Evolutionary conservation across 2,797 vertebrate species (phyloP).

Genomic region (Liparis tanakae): DNA sequence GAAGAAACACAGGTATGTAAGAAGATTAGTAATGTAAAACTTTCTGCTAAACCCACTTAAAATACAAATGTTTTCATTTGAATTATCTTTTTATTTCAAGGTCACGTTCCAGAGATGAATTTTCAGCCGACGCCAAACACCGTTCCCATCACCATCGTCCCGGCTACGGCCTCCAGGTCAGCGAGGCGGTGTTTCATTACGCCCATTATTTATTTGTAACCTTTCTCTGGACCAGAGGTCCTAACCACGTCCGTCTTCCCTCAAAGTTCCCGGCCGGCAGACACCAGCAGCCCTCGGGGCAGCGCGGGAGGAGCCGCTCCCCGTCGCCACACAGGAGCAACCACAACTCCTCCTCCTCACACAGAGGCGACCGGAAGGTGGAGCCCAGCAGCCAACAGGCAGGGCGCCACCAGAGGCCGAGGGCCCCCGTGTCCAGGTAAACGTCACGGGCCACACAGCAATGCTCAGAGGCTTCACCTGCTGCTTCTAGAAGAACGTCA

Average conservation of each 20-base stretch:
- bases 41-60: not conserved
- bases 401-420: conserved; percentile 75
- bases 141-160: conserved; percentile 66
- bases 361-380: conserved; percentile 60
- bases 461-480: not conserved
- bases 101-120: conserved; percentile 75
- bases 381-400: conserved; percentile 78
- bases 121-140: conserved; percentile 42
- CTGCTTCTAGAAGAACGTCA: not conserved
- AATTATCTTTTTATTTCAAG: conserved; percentile 65
- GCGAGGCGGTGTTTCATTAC: conserved; percentile 17
- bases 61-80: not conserved
- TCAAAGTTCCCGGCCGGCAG: conserved; percentile 78
- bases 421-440: conserved; percentile 84
- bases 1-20: conserved; percentile 71
- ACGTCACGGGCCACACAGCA: not conserved
- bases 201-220: not conserved
- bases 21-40: not conserved
- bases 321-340: conserved; percentile 77
- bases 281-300: conserved; percentile 64
- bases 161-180: conserved; percentile 91
- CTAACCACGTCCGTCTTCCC: not conserved
- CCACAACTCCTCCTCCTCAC: conserved; percentile 51
- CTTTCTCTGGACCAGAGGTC: not conserved
- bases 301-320: conserved; percentile 77